phyloP scores from a whole-genome alignment of 2,888 invertebrate species.

The Pemphredon lugubris region DNA sequence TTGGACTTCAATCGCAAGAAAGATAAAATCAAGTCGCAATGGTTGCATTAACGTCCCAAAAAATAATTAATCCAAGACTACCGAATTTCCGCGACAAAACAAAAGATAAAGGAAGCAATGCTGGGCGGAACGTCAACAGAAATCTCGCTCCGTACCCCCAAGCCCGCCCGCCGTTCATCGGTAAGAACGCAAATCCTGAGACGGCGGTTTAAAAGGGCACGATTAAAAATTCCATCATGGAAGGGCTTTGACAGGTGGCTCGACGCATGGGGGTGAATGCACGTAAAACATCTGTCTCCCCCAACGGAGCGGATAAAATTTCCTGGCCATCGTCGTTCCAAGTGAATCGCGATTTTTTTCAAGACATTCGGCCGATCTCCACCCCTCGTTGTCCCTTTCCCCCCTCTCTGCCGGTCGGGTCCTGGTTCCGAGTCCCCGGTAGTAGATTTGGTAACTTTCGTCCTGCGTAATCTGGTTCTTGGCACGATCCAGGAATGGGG shows the following conservation, averaged over 20 bases:
- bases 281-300: constrained; percentile 72
- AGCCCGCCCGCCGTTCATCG: too few species aligned
- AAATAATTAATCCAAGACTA: too few species aligned
- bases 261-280: constrained; percentile 63
- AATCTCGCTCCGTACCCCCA: too few species aligned
- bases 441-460: not conserved
- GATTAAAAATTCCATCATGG: constrained; percentile 79
- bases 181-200: constrained; percentile 5
- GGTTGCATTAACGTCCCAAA: too few species aligned
- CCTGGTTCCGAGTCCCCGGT: not conserved
- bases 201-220: constrained; percentile 46
- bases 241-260: constrained; percentile 75
- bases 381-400: not conserved
- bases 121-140: too few species aligned
- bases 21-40: too few species aligned
- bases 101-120: too few species aligned
- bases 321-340: not conserved
- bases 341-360: not conserved
- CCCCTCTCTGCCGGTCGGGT: not conserved
- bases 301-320: constrained; percentile 64
- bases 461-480: not conserved
- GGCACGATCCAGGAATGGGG: constrained; percentile 13
- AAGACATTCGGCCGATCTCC: too few species aligned
- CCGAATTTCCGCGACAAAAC: too few species aligned
- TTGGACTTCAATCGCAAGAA: too few species aligned